Base-by-base conservation (phyloP, 1,140 invertebrate species). In the Scaptomyza hsui region DNA sequence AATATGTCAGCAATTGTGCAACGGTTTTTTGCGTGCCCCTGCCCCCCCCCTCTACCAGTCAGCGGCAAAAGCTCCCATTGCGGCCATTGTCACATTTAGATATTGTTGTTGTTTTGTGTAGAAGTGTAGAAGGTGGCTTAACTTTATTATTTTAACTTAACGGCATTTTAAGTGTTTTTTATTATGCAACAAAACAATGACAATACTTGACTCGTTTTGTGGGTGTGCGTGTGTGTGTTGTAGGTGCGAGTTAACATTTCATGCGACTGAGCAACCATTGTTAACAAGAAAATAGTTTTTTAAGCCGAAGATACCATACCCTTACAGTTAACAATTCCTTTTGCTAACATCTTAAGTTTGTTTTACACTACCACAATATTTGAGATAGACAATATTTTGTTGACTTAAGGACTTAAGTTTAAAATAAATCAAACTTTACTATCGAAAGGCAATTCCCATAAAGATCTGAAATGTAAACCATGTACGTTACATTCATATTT, bases 71-170 rank as follows among this genome's bases (percentile, higher is more conserved):
- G 37, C 39, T 44, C 9, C 10, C 13, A 37, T 37, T 9, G 44
- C 26, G 29, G 32, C 71, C 78, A 82, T 88, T 88, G 82, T 88
- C 75, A 89, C 81, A 86, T 86, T 86, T 86, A 75, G 82, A 82
- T 88, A 81, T 86, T 88, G 81, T 82, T 78, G 78, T 56, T 88
- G 82, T 64, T 74, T 62, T 73, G 32, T 69, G 63, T 78, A 75
- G 73, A 77, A 75, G 81, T 12, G 9, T 12, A 35, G 32, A 35
- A 12, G 32, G 32, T 37, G 32, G 32, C 77, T 88, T 86, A 88
- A 88, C 83, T 86, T 88, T 86, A 89, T 88, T 88, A 89, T 89
- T 88, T 88, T 88, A 88, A 82, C 82, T 88, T 88, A 88, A 88
- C 83, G 82, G 78, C 83, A 72, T 88, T 88, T 88, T 88, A 88